Percentiles rank a stretch among this genome's conserved stretches.
These are phyloP conservation scores for Rhingia rostrata DNA, from an alignment of 2,888 invertebrate species.

Conservation along the genomic window DNA sequence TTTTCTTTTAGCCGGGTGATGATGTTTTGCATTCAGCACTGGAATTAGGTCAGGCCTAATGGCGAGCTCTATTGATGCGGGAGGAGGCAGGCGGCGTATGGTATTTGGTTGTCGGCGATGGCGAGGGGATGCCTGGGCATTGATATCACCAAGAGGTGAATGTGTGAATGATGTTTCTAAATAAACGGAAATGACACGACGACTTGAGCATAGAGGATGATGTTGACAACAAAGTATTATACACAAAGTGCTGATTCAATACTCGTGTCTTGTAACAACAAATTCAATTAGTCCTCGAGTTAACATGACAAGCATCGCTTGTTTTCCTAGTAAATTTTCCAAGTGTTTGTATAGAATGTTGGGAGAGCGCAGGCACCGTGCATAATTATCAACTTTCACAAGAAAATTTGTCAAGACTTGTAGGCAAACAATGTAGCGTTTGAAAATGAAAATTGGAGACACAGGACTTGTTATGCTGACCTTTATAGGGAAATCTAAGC, in stretches of 20 bases:
- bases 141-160: not conserved
- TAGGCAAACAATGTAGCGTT: too few species aligned
- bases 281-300: constrained; percentile 46
- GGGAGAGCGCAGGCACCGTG: not conserved
- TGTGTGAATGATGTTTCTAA: constrained; percentile 1
- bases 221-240: constrained; percentile 44
- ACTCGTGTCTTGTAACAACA: constrained; percentile 13
- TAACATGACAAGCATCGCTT: constrained; percentile 1
- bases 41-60: constrained; percentile 68
- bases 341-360: not conserved
- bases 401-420: too few species aligned
- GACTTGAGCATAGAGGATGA: constrained; percentile 46
- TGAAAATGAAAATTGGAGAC: too few species aligned
- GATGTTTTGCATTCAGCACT: constrained; percentile 61
- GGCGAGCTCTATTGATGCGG: constrained; percentile 10
- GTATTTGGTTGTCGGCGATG: not conserved
- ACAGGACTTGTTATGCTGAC: too few species aligned
- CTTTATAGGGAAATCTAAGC: too few species aligned
- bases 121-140: not conserved
- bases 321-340: not conserved
- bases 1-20: constrained; percentile 38
- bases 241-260: constrained; percentile 48
- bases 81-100: not conserved
- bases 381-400: constrained; percentile 14
- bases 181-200: constrained; percentile 54